Conservation (phyloP, 1,140 invertebrate genomes). For the Zophobas morio region DNA sequence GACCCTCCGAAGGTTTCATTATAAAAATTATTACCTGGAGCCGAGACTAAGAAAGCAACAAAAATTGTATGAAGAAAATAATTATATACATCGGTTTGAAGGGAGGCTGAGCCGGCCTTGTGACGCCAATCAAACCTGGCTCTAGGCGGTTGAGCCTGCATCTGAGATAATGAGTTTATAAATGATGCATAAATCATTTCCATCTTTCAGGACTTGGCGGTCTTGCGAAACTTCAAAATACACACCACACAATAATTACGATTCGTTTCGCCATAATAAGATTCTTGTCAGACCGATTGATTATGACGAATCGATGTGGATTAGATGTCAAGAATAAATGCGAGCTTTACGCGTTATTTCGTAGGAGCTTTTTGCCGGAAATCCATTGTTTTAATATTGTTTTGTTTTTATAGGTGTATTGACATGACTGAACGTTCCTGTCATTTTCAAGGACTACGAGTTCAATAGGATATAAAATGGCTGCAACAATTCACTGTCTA, state of each 20-base stretch:
- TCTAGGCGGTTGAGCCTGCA: conserved; percentile 61
- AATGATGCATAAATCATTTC: conserved; percentile 68
- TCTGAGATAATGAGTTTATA: conserved; percentile 68
- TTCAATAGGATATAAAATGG: no score
- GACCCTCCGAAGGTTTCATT: conserved; percentile 51
- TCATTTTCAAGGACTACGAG: no score
- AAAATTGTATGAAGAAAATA: conserved; percentile 54
- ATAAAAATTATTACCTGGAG: conserved; percentile 59
- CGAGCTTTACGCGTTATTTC: no score
- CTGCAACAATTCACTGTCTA: no score
- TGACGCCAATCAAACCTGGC: conserved; percentile 63
- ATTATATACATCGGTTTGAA: conserved; percentile 59
- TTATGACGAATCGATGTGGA: conserved; percentile 43
- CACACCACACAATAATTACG: conserved; percentile 56
- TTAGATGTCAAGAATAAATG: background rate
- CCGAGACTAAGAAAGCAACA: conserved; percentile 50
- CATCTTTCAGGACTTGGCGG: conserved; percentile 52
- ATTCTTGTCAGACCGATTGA: conserved; percentile 54
- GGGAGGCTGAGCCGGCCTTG: conserved; percentile 56
- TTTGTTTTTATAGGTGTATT: no score
- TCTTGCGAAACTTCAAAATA: conserved; percentile 59
- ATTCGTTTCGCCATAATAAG: conserved; percentile 56
- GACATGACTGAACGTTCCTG: no score
- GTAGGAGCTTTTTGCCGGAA: no score
- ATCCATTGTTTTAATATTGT: no score